Base-by-base conservation (phyloP, 2,888 invertebrate species). In the Abrostola tripartita region DNA sequence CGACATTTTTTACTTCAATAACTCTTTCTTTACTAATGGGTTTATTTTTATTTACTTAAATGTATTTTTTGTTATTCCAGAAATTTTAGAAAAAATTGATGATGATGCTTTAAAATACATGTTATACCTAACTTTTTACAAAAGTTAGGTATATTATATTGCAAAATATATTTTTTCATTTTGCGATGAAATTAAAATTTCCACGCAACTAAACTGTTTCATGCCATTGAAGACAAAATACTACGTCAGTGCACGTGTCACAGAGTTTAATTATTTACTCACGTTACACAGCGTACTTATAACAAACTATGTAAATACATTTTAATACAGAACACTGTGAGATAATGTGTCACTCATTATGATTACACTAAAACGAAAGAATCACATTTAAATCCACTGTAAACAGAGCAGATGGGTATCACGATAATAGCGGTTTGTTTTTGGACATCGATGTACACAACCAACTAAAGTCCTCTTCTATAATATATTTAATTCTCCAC, bases 211-310 rank as follows among this genome's bases (percentile, higher is more conserved):
- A 37, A 64, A 55, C 10, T 8, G 54, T 51, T 59, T 54, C 50
- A 47, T 37, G 14, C 38, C 61, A 55, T 61, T 61, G 42, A 72
- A 53, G 37, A 56, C 47, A 50, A 63, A 49, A 14, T 58, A 59
- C 24, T 54, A 65, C 60, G 65, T 70, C 71, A 72, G 11, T 57
- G 44, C 78, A 79, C 78, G 69, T 79, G 80, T 69, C 52, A 40
- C 49, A 12, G 36, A 52, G 52, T 65, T 57, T 44, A 69, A 42
- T 37, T 77, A 65, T 65, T 74, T 75, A 72, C 66, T 44, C 55
- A 65, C 50, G 50, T 68, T 77, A 69, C 37, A 63, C 72, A 71
- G 60, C 44, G 50, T 44, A 50, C 49, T 55, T 37, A 47, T 64
- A 49, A 66, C 52, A 38, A 37, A 57, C 60, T 65, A 60, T 50